Evolutionary conservation across 1,140 invertebrate genomes (phyloP), one percentile per base, ranked within the genome.

Genomic region (Rhagoletis zephyria): DNA sequence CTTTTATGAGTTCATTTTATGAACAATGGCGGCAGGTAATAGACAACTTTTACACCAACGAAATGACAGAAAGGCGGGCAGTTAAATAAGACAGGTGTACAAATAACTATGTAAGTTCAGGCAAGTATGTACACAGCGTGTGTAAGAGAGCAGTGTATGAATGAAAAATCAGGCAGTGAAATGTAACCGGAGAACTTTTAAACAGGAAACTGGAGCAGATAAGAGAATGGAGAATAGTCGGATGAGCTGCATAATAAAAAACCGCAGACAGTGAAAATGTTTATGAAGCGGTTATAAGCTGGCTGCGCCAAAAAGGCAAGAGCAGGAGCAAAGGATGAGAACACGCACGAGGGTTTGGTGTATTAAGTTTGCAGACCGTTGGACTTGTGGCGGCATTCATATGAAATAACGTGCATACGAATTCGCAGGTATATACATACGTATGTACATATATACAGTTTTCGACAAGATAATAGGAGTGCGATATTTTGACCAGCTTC

Each of bases 251-350:
- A 87, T 74, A 87, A 74, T 87, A 87, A 87, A 87, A n/a, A 87
- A 87, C 86, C 86, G 86, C 86, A 87, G 86, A 87, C 86, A 87
- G 51, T 87, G 86, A 74, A 87, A 87, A 87, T 87, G 86, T 87
- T 87, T 87, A 87, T 87, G 64, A 67, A 87, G 86, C 86, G 86
- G 86, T 87, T 87, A 67, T 59, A 81, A 56, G 74, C 74, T 81
- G 74, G 48, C n/a, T 45, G 63, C 85, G 63, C 61, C 45, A 86
- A 86, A 51, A 59, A 60, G 10, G 81, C 4, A 85, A 4, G 16
- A 56, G 51, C 30, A 67, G 16, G n/a, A 14, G 4, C 9, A n/a
- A 56, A n/a, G 7, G 56, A 16, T 81, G 51, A 56, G 74, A 12
- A 14, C 16, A 60, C 12, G 30, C n/a, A 60, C 45, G 16, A 2